A percentile compares a stretch with the other conserved stretches of the same genome.
Conservation (phyloP, 1,140 invertebrate genomes). For the Zaprionus africanus region DNA sequence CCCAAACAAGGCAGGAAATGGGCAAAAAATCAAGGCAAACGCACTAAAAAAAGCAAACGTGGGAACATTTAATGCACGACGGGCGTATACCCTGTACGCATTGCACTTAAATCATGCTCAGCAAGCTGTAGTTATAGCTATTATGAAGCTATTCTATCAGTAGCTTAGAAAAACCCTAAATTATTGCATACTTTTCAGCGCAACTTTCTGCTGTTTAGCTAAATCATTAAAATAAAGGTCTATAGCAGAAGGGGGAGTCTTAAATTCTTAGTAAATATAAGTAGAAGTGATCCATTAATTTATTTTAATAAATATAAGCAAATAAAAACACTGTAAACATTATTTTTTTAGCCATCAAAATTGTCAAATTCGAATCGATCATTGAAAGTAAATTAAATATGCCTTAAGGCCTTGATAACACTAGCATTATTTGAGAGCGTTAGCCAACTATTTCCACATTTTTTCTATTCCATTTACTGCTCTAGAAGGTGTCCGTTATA, state of each 20-base stretch:
- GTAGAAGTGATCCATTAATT: background rate
- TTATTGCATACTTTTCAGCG: background rate
- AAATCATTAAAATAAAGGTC: too few relatives aligned
- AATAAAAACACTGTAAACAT: background rate
- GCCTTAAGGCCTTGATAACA: too few relatives aligned
- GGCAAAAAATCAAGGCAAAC: slow-evolving; percentile 19
- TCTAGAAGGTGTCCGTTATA: background rate
- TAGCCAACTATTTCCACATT: too few relatives aligned
- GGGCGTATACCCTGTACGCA: slow-evolving; percentile 4
- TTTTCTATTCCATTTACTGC: too few relatives aligned
- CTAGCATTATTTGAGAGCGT: too few relatives aligned
- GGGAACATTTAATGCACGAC: background rate
- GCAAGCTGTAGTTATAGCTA: too few relatives aligned
- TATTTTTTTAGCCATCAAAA: background rate
- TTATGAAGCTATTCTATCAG: too few relatives aligned
- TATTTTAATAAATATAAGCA: background rate
- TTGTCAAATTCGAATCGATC: too few relatives aligned
- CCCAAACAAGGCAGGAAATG: slow-evolving; percentile 51
- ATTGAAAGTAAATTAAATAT: too few relatives aligned
- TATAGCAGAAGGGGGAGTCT: too few relatives aligned
- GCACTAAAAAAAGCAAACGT: slow-evolving; percentile 33
- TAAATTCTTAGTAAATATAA: too few relatives aligned
- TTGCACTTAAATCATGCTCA: background rate
- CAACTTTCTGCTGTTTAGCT: too few relatives aligned
- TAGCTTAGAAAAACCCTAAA: background rate